Evolutionary conservation across 2,797 vertebrate genomes (phyloP), one percentile per base, ranked within the genome.

Genomic region (Nothura maculosa): DNA sequence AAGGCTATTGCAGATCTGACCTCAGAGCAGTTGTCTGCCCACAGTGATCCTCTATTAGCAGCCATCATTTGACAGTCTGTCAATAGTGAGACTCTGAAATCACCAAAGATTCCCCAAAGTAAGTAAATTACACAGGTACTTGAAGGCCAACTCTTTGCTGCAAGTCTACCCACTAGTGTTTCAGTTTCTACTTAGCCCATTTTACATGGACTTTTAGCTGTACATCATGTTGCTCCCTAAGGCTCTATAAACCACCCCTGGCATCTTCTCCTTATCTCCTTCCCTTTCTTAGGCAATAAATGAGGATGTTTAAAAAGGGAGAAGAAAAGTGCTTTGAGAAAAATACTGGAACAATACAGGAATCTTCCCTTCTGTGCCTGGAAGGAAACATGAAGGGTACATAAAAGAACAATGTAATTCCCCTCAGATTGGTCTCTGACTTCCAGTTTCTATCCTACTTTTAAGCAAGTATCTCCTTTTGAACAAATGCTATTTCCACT

Each of bases 381-480:
- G 66, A 75, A 92, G 84, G 82, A 89, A 94, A 92, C 47, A 81
- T 30, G 62, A 83, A 81, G 54, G 74, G n/a, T 72, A 81, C 48
- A 84, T 85, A 81, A 87, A 95, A 93, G 84, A 94, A 81, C 52
- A 67, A 40, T 70, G 34, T 81, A 89, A 77, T 89, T 92, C 62
- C 72, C 64, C 84, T 93, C 62, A 85, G 78, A 80, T 84, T 75
- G 64, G 38, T 77, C 70, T 91, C 63, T 60, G 57, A 64, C 58
- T 88, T 96, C 80, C 55, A 87, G 55, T 91, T 93, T 76, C 69
- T 87, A 78, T 64, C 72, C 73, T 95, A 92, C 89, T 77, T 96
- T 95, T 87, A 94, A 96, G 91, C 87, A 93, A 96, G 90, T 85
- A 72, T 81, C 60, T 88, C 64, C 67, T 94, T 97, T 85, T 89